Conservation (phyloP, 2,888 invertebrate genomes). For the Malthinus seriepunctatus region DNA sequence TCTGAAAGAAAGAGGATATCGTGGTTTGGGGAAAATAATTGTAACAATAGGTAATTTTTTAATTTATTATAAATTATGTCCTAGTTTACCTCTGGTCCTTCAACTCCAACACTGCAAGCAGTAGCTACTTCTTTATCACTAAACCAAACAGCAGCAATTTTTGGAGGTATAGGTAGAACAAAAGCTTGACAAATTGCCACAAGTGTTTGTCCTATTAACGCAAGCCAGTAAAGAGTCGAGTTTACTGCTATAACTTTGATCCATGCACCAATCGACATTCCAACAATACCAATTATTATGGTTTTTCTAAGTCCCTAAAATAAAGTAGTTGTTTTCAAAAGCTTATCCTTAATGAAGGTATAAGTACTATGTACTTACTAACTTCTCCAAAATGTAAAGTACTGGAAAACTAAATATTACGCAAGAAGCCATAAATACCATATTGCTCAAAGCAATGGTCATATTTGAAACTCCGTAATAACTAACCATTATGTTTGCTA, state of each 20-base stretch:
- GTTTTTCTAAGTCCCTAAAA: conserved; percentile 81
- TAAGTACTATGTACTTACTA: background rate
- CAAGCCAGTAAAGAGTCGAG: conserved; percentile 83
- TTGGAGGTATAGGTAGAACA: conserved; percentile 89
- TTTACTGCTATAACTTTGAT: conserved; percentile 86
- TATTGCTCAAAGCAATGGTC: conserved; percentile 93
- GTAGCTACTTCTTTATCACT: conserved; percentile 54
- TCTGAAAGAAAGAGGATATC: too few species aligned
- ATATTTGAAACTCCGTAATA: conserved; percentile 75
- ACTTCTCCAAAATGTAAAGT: conserved; percentile 76
- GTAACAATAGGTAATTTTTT: too few species aligned
- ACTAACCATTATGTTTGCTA: conserved; percentile 77
- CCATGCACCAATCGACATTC: conserved; percentile 90
- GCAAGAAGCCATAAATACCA: conserved; percentile 97
- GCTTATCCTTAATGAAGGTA: too few species aligned
- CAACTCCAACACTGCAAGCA: conserved; percentile 69
- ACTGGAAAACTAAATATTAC: conserved; percentile 97
- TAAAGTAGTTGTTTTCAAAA: conserved; percentile 9
- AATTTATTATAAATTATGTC: too few species aligned
- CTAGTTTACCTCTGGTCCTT: conserved; percentile 98
- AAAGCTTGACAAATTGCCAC: conserved; percentile 89
- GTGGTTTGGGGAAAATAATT: too few species aligned
- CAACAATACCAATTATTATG: conserved; percentile 79
- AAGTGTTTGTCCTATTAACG: conserved; percentile 87
- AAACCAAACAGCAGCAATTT: conserved; percentile 97